Base-by-base conservation (phyloP, 2,888 invertebrate genomes). In the Ischnus inquisitorius region DNA sequence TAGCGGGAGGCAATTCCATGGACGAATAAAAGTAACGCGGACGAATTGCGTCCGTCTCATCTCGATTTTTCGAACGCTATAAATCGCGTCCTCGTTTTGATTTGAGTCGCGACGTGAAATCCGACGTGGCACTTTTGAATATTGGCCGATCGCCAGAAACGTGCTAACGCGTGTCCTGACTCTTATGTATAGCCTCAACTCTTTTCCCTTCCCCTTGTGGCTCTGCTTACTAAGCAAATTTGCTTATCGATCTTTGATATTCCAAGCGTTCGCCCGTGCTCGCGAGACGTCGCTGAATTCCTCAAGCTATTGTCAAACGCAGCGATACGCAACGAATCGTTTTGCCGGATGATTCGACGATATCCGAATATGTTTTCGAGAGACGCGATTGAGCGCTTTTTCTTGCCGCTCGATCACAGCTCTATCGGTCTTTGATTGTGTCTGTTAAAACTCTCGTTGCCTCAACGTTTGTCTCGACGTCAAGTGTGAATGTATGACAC, bases 81-180 rank as follows among this genome's bases (percentile, higher is more conserved):
- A 79, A 72, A 75, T 76, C 39, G 75, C 48, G 72, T 69, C 71
- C 76, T 75, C 81, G 75, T 83, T 85, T 82, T 76, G 81, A 83
- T 85, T 85, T 83, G 71, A 81, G 82, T 78, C 76, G 84, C 79
- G 82, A 69, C 75, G 71, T 80, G 76, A 83, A 86, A 83, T 83
- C 43, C 64, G 80, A 80, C 85, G 79, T 83, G 75, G 78, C 75
- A 79, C 71, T 83, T 84, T 79, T 75, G 65, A 79, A 84, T 82
- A 83, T 83, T 86, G 86, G 86, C 82, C 28, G 57, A 76, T 74
- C 22, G 84, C 85, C 86, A 86, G 72, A 46, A 77, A 71, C 75
- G 74, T 80, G 72, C 65, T 77, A 64, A 80, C 71, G 75, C 80
- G 74, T 78, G 72, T 72, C 71, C 57, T 43, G 39, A 77, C 77